These are phyloP conservation scores for Cyphomyrus plagiostoma DNA, from an alignment of 2,113 vertebrate species.

Conservation along the genomic window DNA sequence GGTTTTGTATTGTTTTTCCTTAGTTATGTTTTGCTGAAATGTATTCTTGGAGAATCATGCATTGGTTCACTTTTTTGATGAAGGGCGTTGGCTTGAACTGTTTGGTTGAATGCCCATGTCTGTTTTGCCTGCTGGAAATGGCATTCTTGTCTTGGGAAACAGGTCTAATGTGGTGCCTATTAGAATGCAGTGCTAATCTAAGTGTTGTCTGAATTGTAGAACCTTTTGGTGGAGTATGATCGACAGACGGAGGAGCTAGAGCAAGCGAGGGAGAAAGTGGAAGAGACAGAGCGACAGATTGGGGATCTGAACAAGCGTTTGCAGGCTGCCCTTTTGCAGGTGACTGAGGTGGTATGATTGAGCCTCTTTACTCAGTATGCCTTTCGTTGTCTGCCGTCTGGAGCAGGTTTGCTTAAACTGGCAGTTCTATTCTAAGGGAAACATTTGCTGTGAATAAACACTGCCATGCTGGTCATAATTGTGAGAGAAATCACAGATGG, in stretches of 20 bases:
- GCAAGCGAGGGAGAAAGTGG: constrained; percentile 70
- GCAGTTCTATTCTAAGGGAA: not conserved
- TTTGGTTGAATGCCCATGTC: not conserved
- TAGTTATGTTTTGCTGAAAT: not conserved
- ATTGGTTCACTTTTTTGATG: not conserved
- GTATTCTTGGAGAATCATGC: not conserved
- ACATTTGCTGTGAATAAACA: not conserved
- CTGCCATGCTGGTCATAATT: not conserved
- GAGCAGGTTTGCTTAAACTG: not conserved
- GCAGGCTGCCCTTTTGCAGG: constrained; percentile 70
- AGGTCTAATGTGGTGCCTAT: not conserved
- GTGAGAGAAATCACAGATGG: constrained; percentile 4
- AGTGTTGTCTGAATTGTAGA: constrained; percentile 57
- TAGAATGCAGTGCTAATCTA: not conserved
- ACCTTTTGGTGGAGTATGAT: constrained; percentile 86
- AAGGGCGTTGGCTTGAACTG: not conserved
- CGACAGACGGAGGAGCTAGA: constrained; percentile 85
- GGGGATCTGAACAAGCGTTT: constrained; percentile 79
- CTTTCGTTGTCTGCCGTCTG: not conserved
- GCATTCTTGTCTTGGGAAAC: not conserved
- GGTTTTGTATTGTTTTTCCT: not conserved
- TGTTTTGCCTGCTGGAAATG: not conserved
- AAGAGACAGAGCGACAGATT: constrained; percentile 70
- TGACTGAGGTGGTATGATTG: constrained; percentile 39
- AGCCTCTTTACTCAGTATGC: not conserved